These are phyloP conservation scores for Crotalus helleri DNA, from an alignment of 2,113 vertebrate genomes.

Conservation along the genomic window DNA sequence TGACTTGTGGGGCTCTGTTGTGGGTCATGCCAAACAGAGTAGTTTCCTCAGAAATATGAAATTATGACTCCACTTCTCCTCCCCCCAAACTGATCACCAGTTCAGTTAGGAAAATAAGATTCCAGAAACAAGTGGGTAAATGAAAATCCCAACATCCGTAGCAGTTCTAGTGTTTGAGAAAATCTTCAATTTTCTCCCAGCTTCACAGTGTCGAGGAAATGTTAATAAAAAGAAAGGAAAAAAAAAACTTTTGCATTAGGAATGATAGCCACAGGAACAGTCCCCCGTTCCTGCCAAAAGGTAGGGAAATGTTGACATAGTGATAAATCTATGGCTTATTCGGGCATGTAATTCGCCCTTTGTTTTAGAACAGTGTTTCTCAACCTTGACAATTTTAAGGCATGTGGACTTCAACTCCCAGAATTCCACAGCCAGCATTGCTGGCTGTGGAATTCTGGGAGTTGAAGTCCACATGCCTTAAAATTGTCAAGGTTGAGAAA, in stretches of 20 bases:
- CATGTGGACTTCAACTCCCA: too few species aligned
- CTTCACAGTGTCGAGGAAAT: neutral
- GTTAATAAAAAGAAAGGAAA: neutral
- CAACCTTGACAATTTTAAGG: too few species aligned
- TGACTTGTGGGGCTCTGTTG: neutral
- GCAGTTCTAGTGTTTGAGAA: neutral
- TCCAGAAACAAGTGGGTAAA: neutral
- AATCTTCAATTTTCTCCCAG: neutral
- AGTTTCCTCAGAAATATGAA: neutral
- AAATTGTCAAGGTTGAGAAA: too few species aligned
- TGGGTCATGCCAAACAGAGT: neutral
- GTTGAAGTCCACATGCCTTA: too few species aligned
- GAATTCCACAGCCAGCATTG: too few species aligned
- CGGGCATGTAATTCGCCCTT: neutral
- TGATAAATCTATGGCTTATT: neutral
- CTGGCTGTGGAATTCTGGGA: too few species aligned
- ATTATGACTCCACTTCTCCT: neutral
- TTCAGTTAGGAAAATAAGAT: neutral
- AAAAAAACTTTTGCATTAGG: neutral
- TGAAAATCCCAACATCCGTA: conserved; percentile 14
- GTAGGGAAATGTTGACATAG: neutral
- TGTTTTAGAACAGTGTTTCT: neutral
- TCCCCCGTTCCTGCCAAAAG: neutral
- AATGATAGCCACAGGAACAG: neutral
- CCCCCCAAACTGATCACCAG: neutral